Conservation (phyloP, 2,113 vertebrate species). For the Lepisosteus osseus region DNA sequence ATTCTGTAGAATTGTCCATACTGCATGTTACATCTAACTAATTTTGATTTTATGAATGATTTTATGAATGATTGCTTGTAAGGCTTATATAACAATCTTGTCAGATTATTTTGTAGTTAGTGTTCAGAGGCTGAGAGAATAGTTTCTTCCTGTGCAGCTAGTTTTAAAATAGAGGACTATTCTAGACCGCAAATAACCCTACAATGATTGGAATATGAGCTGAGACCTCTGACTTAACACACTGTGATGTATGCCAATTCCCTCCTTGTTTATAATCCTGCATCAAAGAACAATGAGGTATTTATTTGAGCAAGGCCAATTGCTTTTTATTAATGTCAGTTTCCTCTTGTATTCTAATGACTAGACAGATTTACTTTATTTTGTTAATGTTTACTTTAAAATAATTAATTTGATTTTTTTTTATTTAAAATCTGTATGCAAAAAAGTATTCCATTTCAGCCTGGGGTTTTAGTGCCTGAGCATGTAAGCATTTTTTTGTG, state of each 20-base stretch:
- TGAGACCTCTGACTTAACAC: slow-evolving; percentile 39
- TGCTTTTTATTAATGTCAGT: slow-evolving; percentile 49
- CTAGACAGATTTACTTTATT: slow-evolving; percentile 3
- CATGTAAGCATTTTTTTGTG: too few relatives aligned
- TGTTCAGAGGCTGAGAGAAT: not conserved
- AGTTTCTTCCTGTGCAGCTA: slow-evolving; percentile 8
- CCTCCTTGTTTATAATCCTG: slow-evolving; percentile 29
- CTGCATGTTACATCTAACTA: too few relatives aligned
- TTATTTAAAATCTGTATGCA: not conserved
- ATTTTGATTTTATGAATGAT: too few relatives aligned
- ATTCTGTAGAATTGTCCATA: too few relatives aligned
- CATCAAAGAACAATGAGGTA: slow-evolving; percentile 44
- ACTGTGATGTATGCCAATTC: slow-evolving; percentile 35
- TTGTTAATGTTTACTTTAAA: not conserved
- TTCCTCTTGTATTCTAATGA: not conserved
- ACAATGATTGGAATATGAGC: slow-evolving; percentile 19
- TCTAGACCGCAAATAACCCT: slow-evolving; percentile 13
- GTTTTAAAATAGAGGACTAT: not conserved
- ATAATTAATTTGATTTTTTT: not conserved
- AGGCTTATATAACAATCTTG: not conserved
- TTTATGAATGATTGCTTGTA: too few relatives aligned
- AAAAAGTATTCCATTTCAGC: not conserved
- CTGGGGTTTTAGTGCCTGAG: not conserved
- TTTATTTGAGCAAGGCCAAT: slow-evolving; percentile 34
- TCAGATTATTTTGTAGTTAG: slow-evolving; percentile 15